A percentile compares a stretch with the other conserved stretches of the same genome.
phyloP scores from a whole-genome alignment of 2,888 invertebrate species.

The Eurytoma adleriae region DNA sequence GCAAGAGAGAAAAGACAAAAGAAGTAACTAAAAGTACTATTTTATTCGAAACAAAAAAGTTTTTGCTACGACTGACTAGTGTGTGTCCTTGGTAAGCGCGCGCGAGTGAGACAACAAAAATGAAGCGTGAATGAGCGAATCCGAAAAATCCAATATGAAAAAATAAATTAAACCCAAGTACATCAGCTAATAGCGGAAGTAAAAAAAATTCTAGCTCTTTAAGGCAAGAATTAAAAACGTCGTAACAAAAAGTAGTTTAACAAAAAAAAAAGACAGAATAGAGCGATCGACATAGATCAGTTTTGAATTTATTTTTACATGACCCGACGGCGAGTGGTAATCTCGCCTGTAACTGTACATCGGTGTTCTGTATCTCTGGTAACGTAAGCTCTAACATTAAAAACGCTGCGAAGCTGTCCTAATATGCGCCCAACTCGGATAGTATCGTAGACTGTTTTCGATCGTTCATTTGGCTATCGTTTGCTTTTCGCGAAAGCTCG shows the following conservation, averaged over 20 bases:
- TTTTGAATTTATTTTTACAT: constrained; percentile 76
- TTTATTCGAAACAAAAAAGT: constrained; percentile 73
- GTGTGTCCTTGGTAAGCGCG: constrained; percentile 69
- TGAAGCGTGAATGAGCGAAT: constrained; percentile 26
- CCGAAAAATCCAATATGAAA: neutral
- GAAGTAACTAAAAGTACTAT: constrained; percentile 70
- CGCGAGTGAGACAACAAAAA: neutral
- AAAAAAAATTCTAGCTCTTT: constrained; percentile 63
- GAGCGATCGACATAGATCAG: constrained; percentile 61
- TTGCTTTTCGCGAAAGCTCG: too few species aligned
- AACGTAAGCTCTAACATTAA: constrained; percentile 50
- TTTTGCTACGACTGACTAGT: constrained; percentile 74
- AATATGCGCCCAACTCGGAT: neutral
- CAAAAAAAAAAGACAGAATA: constrained; percentile 7
- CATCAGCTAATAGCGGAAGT: constrained; percentile 64
- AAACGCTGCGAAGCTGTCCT: neutral
- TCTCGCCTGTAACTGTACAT: constrained; percentile 63
- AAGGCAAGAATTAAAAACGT: constrained; percentile 68
- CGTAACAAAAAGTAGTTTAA: constrained; percentile 46
- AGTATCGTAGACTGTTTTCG: constrained; percentile 38
- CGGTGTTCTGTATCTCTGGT: constrained; percentile 65
- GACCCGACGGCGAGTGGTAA: constrained; percentile 66
- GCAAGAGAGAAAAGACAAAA: constrained; percentile 61
- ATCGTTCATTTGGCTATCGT: neutral
- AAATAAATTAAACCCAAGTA: constrained; percentile 59